phyloP scores from a whole-genome alignment of 2,888 invertebrate genomes.

The Amaurobius ferox region DNA sequence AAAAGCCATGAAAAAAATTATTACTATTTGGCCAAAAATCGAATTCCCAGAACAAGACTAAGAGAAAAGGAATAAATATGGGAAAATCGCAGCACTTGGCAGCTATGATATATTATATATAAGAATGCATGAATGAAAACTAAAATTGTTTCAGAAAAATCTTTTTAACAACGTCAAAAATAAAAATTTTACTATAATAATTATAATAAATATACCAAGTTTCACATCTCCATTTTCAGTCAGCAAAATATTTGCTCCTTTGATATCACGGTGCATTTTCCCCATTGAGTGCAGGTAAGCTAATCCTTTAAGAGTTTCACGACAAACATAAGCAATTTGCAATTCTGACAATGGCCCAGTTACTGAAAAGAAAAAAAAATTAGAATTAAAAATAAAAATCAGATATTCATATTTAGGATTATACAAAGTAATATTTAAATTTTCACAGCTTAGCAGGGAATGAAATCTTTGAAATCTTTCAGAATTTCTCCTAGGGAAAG shows the following conservation, averaged over 20 bases:
- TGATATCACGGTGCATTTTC: slow-evolving; percentile 94
- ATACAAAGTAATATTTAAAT: too few species aligned
- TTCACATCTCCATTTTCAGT: slow-evolving; percentile 98
- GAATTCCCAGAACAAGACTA: too few species aligned
- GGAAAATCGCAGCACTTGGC: too few species aligned
- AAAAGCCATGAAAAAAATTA: too few species aligned
- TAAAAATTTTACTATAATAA: slow-evolving; percentile 12
- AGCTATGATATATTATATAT: too few species aligned
- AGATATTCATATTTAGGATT: background rate
- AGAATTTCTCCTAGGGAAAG: too few species aligned
- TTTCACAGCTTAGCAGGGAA: too few species aligned
- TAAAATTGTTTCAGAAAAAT: background rate
- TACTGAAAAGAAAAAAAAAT: slow-evolving; percentile 30
- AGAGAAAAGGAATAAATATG: too few species aligned
- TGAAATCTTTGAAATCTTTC: too few species aligned
- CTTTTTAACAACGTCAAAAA: slow-evolving; percentile 96
- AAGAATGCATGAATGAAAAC: background rate
- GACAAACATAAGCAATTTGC: slow-evolving; percentile 98
- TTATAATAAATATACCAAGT: slow-evolving; percentile 79
- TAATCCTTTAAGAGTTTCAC: slow-evolving; percentile 95
- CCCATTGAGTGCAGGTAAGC: slow-evolving; percentile 97
- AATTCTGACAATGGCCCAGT: slow-evolving; percentile 84
- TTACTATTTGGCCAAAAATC: too few species aligned
- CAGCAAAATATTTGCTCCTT: slow-evolving; percentile 97
- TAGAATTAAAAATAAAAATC: background rate